Conservation (phyloP, 1,140 invertebrate genomes). For the Acromyrmex echinatior region DNA sequence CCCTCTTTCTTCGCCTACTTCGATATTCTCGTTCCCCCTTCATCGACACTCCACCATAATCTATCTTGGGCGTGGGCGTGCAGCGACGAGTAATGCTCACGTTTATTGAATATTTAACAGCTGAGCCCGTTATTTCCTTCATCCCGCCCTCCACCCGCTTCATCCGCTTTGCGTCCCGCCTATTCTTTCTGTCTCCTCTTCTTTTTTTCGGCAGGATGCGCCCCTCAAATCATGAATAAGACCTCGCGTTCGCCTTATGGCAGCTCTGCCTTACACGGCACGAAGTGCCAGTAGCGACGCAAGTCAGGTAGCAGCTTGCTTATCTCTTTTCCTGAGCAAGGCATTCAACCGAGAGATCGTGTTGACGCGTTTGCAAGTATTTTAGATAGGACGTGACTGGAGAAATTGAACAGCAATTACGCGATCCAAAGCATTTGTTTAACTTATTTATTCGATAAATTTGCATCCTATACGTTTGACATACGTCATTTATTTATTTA, state of each 20-base stretch:
- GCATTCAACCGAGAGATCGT: background rate
- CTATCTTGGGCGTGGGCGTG: conserved; percentile 77
- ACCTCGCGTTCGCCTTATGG: conserved; percentile 60
- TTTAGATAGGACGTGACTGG: background rate
- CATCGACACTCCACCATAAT: conserved; percentile 46
- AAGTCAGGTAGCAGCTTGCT: conserved; percentile 39
- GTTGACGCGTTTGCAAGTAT: conserved; percentile 1
- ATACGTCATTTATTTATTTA: background rate
- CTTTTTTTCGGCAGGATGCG: conserved; percentile 75
- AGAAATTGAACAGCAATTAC: conserved; percentile 5
- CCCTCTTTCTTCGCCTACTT: conserved; percentile 51
- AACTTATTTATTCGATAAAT: background rate
- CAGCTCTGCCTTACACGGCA: background rate
- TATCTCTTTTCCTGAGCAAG: conserved; percentile 13
- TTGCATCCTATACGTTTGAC: background rate
- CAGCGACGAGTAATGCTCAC: conserved; percentile 80
- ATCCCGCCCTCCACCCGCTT: conserved; percentile 6
- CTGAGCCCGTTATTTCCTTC: conserved; percentile 73
- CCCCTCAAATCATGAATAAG: conserved; percentile 80
- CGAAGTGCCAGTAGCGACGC: conserved; percentile 21
- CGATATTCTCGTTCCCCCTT: conserved; percentile 52
- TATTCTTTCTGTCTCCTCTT: conserved; percentile 34
- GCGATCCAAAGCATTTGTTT: background rate
- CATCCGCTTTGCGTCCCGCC: background rate
- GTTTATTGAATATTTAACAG: conserved; percentile 85